Conservation (phyloP, 2,113 vertebrate species). For the Pachypanchax playfairii region DNA sequence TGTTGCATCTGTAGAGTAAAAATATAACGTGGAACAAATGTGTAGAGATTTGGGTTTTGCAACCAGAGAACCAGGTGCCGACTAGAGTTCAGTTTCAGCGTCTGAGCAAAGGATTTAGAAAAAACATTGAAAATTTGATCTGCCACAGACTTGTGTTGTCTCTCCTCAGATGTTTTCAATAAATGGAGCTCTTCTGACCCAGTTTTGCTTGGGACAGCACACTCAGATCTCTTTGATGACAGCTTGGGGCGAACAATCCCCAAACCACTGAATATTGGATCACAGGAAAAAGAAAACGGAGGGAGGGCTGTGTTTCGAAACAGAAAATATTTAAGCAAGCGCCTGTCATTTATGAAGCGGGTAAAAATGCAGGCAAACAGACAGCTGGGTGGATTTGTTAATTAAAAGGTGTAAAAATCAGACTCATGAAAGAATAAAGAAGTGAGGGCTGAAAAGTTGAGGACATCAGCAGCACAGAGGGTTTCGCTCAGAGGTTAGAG, state of each 20-base stretch:
- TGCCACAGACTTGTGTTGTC: slow-evolving; percentile 18
- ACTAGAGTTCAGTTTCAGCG: slow-evolving; percentile 30
- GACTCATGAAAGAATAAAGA: slow-evolving; percentile 51
- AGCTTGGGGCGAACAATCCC: slow-evolving; percentile 2
- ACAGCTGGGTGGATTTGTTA: slow-evolving; percentile 36
- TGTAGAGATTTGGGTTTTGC: slow-evolving; percentile 39
- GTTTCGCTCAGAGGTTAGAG: too few species aligned
- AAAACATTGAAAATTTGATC: slow-evolving; percentile 33
- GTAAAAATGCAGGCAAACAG: slow-evolving; percentile 22
- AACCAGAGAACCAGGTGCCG: slow-evolving; percentile 57
- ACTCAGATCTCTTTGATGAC: slow-evolving; percentile 22
- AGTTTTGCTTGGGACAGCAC: slow-evolving; percentile 19
- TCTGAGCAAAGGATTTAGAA: slow-evolving; percentile 28
- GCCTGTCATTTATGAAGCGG: not conserved
- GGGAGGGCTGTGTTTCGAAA: slow-evolving; percentile 6
- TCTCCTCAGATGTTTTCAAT: slow-evolving; percentile 41
- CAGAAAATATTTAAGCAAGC: not conserved
- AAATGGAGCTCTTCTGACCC: slow-evolving; percentile 28
- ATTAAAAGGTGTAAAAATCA: slow-evolving; percentile 32
- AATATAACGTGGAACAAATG: too few species aligned
- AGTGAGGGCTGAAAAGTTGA: slow-evolving; percentile 16
- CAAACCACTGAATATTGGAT: slow-evolving; percentile 26
- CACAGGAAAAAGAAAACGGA: slow-evolving; percentile 11
- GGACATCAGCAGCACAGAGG: slow-evolving; percentile 59
- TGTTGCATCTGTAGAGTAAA: too few species aligned